Evolutionary conservation across 2,113 vertebrate genomes (phyloP), one percentile per base, ranked within the genome.

Genomic region (Tor tambroides): DNA sequence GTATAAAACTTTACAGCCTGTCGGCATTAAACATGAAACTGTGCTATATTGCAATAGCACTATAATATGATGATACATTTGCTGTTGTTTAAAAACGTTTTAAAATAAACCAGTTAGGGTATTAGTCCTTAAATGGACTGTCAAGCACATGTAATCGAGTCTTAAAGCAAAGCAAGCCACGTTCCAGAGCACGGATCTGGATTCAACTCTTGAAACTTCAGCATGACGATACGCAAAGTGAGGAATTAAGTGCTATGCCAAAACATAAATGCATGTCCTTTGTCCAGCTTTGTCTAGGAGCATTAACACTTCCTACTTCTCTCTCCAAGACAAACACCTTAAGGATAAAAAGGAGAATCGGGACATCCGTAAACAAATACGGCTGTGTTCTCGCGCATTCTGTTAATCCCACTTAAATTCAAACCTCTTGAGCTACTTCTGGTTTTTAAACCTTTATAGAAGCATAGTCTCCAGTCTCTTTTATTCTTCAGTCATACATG

Each of bases 391-490:
- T 85, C 86, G 82, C 76, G 14, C 30, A 78, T 21, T 15, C 35
- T 43, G 80, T 72, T 92, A 93, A 93, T 91, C 90, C 90, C 87
- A 69, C 90, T 93, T 93, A 91, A 92, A 32, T 92, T 89, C 87
- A 89, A 88, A 88, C 90, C 89, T 91, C 90, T 72, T 75, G 83
- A 87, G 88, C 69, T 86, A 75, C 86, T 91, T 88, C 80, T 86
- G 63, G 8, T 61, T 61, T 85, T 91, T 80, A 84, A 89, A 90
- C 90, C 30, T 9, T 59, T 83, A 10, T 2, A 79, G 91, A 89
- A 90, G 32, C 30, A 86, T 28, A 90, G 86, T 80, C 86, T 87
- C 85, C 88, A 84, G 89, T 82, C 80, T 90, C 85, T 86, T 69
- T 85, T 63, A 85, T 79, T 43, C 17, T 86, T 71, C 54, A 6